Evolutionary conservation across 2,888 invertebrate species (phyloP).

Genomic region (Cryptocephalus moraei): DNA sequence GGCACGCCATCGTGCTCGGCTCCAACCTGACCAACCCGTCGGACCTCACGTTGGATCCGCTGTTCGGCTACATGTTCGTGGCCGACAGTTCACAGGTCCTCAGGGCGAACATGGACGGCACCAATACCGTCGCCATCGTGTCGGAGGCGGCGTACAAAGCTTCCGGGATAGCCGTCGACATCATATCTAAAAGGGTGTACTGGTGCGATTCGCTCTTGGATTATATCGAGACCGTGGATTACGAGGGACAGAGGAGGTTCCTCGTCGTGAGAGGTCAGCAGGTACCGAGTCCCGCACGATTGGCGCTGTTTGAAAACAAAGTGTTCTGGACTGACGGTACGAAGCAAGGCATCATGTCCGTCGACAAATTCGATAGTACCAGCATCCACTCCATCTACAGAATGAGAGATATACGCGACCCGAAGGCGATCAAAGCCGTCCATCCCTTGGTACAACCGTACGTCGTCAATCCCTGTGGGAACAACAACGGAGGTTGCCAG

Average conservation of each 20-base stretch:
- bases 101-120: constrained; percentile 91
- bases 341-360: constrained; percentile 68
- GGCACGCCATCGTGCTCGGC: constrained; percentile 84
- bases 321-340: constrained; percentile 89
- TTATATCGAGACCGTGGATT: constrained; percentile 93
- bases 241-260: constrained; percentile 74
- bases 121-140: constrained; percentile 70
- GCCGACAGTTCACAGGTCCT: constrained; percentile 76
- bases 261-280: constrained; percentile 72
- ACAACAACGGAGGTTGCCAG: constrained; percentile 80
- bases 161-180: constrained; percentile 83
- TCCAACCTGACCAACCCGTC: constrained; percentile 85
- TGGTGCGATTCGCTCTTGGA: constrained; percentile 95
- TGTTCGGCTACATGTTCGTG: constrained; percentile 77
- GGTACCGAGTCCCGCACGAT: constrained; percentile 75
- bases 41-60: constrained; percentile 89
- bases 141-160: constrained; percentile 91
- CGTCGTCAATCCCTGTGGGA: constrained; percentile 66
- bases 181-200: constrained; percentile 80
- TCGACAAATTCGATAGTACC: constrained; percentile 56
- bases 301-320: constrained; percentile 76
- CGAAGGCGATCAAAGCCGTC: constrained; percentile 73
- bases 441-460: constrained; percentile 69
- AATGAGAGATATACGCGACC: constrained; percentile 69
- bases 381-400: constrained; percentile 73